Conservation (phyloP, 2,797 vertebrate genomes). For the Morelia viridis region DNA sequence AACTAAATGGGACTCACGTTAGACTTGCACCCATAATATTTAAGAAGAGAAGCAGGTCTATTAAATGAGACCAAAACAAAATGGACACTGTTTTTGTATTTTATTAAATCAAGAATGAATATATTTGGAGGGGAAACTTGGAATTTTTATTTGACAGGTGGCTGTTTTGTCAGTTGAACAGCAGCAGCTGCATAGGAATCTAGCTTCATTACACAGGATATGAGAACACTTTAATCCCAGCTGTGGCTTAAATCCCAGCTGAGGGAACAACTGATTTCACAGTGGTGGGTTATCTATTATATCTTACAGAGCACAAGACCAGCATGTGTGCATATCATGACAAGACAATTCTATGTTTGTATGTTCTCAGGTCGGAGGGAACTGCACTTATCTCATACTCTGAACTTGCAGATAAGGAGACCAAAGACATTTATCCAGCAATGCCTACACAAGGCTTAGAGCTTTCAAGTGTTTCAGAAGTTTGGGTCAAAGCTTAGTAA, state of each 20-base stretch:
- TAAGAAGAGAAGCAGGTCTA: not conserved
- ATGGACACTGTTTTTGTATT: not conserved
- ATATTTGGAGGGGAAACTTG: not conserved
- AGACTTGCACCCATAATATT: not conserved
- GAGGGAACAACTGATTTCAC: not conserved
- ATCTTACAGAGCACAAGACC: slow-evolving; percentile 13
- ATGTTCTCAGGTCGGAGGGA: not conserved
- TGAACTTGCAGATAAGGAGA: not conserved
- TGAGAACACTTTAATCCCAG: slow-evolving; percentile 18
- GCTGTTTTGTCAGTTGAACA: not conserved
- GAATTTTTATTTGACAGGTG: slow-evolving; percentile 8
- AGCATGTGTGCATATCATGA: slow-evolving; percentile 2
- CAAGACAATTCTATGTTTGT: not conserved
- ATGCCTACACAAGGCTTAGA: not conserved
- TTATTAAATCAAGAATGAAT: slow-evolving; percentile 15
- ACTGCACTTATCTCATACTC: not conserved
- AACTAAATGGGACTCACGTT: not conserved
- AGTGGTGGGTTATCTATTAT: not conserved
- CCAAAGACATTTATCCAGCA: not conserved
- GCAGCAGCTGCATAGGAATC: slow-evolving; percentile 49
- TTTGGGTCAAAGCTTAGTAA: not conserved
- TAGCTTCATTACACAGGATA: slow-evolving; percentile 34
- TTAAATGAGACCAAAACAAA: not conserved
- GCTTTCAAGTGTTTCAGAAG: not conserved
- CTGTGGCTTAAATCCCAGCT: slow-evolving; percentile 20